A percentile compares a stretch with the other conserved stretches of the same genome.
Conservation (phyloP, 2,113 vertebrate genomes). For the Arenaria interpres region DNA sequence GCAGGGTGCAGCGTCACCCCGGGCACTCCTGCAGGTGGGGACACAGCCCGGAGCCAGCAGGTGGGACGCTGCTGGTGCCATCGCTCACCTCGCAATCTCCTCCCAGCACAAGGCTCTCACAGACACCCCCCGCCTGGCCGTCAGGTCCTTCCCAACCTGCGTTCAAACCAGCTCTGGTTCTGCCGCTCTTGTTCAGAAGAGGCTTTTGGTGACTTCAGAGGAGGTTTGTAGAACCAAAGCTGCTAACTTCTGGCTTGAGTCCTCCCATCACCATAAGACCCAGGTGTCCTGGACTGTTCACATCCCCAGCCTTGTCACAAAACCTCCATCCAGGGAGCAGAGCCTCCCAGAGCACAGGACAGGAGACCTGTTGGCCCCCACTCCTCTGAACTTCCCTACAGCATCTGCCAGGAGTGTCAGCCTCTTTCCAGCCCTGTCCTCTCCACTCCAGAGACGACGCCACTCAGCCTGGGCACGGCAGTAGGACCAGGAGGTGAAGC, state of each 20-base stretch:
- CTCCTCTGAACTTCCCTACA: not conserved
- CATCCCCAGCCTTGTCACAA: not conserved
- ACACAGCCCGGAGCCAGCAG: not conserved
- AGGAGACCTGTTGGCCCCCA: not conserved
- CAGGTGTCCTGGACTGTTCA: not conserved
- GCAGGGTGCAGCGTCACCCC: not conserved
- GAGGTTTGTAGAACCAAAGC: not conserved
- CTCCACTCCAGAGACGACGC: not conserved
- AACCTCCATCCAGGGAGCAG: not conserved
- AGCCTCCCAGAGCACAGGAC: not conserved
- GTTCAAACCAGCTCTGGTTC: not conserved
- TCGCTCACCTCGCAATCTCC: not conserved
- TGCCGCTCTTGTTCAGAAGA: not conserved
- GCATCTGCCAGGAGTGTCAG: not conserved
- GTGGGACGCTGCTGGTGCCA: not conserved
- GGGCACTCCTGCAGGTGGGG: not conserved
- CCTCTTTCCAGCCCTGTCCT: not conserved
- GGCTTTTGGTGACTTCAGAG: not conserved
- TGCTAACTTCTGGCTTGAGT: not conserved
- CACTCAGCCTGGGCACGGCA: not conserved
- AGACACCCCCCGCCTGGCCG: fast-evolving
- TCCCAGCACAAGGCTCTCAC: not conserved
- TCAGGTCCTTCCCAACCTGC: not conserved
- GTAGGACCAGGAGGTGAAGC: not conserved
- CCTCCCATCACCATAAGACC: not conserved